Evolutionary conservation across 2,797 vertebrate species (phyloP).

Genomic region (Anabacerthia variegaticeps): DNA sequence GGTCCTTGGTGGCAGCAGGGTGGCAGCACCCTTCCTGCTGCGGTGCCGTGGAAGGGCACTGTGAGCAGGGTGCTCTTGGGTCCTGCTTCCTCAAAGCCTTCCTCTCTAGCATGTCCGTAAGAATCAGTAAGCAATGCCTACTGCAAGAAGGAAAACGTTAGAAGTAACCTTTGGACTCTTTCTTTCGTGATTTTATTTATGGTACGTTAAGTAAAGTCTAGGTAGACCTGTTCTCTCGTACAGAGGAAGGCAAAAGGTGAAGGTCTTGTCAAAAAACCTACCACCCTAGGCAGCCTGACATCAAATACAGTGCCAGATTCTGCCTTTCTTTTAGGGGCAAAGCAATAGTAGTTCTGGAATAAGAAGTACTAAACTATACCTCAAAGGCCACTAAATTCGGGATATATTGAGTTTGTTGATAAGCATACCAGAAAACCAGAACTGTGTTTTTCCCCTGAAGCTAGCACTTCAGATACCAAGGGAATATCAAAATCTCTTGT

Average conservation of each 20-base stretch:
- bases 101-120: accelerated
- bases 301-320: neutral
- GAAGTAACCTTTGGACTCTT: neutral
- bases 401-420: neutral
- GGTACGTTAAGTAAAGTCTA: neutral
- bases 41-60: accelerated
- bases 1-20: accelerated
- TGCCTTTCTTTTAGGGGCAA: neutral
- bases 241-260: neutral
- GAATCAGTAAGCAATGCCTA: neutral
- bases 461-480: neutral
- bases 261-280: neutral
- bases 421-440: neutral
- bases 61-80: accelerated
- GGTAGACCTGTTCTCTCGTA: neutral
- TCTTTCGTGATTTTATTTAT: neutral
- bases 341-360: neutral
- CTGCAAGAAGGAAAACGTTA: neutral
- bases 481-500: neutral
- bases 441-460: neutral
- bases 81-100: neutral
- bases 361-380: neutral
- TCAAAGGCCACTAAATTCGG: neutral
- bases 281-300: accelerated
- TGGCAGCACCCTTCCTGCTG: neutral